phyloP scores from a whole-genome alignment of 2,888 invertebrate species.

The Caenorhabditis sinica region DNA sequence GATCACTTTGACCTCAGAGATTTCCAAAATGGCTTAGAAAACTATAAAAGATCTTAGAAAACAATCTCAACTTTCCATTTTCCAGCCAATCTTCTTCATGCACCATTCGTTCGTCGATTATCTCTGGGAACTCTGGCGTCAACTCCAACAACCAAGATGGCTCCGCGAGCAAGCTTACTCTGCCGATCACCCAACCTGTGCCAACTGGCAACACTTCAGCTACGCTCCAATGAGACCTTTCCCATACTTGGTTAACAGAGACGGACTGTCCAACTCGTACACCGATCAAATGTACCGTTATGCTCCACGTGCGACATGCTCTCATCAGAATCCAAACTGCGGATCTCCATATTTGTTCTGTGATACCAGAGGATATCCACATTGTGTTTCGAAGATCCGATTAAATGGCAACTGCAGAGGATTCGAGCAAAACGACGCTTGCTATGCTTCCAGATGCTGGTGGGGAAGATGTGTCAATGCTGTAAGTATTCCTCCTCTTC shows the following conservation, averaged over 20 bases:
- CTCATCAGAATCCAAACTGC: conserved; percentile 78
- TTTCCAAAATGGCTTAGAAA: too few relatives aligned
- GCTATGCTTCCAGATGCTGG: conserved; percentile 81
- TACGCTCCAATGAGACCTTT: conserved; percentile 82
- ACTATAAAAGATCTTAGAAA: too few relatives aligned
- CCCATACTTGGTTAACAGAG: conserved; percentile 80
- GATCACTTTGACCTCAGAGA: too few relatives aligned
- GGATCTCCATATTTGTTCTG: conserved; percentile 83
- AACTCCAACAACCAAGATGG: conserved; percentile 81
- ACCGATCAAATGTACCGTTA: conserved; percentile 82
- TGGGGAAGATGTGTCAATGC: conserved; percentile 80
- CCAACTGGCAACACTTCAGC: conserved; percentile 82
- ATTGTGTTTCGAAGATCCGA: conserved; percentile 82
- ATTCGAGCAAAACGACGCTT: conserved; percentile 80
- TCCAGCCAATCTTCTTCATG: conserved; percentile 83
- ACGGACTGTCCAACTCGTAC: conserved; percentile 83
- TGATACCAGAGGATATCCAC: conserved; percentile 81
- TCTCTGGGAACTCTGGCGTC: conserved; percentile 84
- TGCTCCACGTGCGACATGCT: conserved; percentile 81
- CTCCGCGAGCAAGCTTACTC: conserved; percentile 80
- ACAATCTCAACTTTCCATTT: too few relatives aligned
- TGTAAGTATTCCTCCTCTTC: conserved; percentile 42
- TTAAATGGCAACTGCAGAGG: conserved; percentile 81
- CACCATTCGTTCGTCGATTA: conserved; percentile 84
- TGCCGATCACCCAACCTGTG: conserved; percentile 80